Base-by-base conservation (phyloP, 2,888 invertebrate species). In the Cyclophora albipunctata region DNA sequence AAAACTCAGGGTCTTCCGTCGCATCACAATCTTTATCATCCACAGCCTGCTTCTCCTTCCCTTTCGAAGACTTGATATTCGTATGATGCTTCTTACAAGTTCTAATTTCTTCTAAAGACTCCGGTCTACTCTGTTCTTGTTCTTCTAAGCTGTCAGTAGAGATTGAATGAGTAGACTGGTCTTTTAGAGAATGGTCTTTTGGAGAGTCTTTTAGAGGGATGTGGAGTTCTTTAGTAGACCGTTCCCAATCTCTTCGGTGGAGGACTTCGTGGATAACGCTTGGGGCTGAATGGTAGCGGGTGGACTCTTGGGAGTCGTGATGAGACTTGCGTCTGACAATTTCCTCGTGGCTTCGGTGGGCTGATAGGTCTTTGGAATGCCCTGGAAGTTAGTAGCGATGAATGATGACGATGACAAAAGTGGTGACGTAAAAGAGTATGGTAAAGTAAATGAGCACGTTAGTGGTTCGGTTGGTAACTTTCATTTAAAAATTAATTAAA, bases 231-330 rank as follows among this genome's bases (percentile, higher is more conserved):
- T 69, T 72, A 34, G 73, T 65, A 46, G 85, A 85, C 3, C 83
- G 63, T 49, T 87, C 84, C 87, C 87, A 88, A 68, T 83, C 84
- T n/a, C 87, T 67, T 2, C 87, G 63, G 58, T 81, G 85, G 2
- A 84, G 49, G 3, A 86, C 81, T 53, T 87, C 85, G 59, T 85
- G 76, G 43, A 87, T 85, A 58, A 87, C 85, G 63, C 80, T 81
- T 34, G 87, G 87, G 0, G 87, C 87, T 40, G 85, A 86, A 66
- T 84, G 83, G 65, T 85, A 81, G n/a, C 82, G 75, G 0, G 71
- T 55, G 3, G 53, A 48, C 33, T 77, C 75, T 0, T 67, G 65
- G 0, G 46, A 48, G 33, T 75, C 78, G 34, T 67, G 68, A 35
- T 77, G 71, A 0, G 78, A 79, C 46, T 74, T 76, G 34, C 78